These are phyloP conservation scores for Diadophis punctatus DNA, from an alignment of 2,113 vertebrate species.

Conservation along the genomic window DNA sequence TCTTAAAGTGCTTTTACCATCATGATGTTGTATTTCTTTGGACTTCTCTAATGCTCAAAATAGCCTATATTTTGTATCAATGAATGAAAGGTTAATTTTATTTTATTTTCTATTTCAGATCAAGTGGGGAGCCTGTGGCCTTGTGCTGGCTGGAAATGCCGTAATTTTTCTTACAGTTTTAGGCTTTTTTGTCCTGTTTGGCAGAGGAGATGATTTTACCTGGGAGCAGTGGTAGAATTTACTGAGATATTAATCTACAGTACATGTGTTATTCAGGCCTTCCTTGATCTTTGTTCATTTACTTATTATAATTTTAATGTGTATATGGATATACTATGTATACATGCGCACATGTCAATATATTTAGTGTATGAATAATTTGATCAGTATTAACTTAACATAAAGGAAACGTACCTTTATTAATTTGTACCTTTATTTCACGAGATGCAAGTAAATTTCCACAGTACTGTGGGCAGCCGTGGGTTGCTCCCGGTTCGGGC, in stretches of 20 bases:
- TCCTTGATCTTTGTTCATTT: neutral
- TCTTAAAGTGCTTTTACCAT: constrained; percentile 52
- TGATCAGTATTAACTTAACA: constrained; percentile 33
- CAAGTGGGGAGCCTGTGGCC: constrained; percentile 90
- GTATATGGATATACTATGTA: neutral
- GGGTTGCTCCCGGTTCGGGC: too few relatives aligned
- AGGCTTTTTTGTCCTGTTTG: constrained; percentile 93
- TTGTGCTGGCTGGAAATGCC: constrained; percentile 90
- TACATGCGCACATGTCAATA: constrained; percentile 17
- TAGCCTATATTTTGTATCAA: neutral
- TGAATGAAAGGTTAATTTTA: constrained; percentile 30
- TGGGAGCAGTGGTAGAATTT: constrained; percentile 91
- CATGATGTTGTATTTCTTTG: constrained; percentile 37
- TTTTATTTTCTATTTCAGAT: constrained; percentile 79
- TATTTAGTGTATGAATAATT: neutral
- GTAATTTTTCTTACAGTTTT: constrained; percentile 95
- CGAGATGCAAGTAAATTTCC: neutral
- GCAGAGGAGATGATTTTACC: constrained; percentile 91
- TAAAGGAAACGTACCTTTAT: constrained; percentile 7
- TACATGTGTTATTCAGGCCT: neutral
- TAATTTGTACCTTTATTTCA: neutral
- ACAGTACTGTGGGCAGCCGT: neutral
- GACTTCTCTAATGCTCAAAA: constrained; percentile 40
- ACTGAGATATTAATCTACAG: neutral
- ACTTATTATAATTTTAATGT: neutral